phyloP scores from a whole-genome alignment of 2,797 vertebrate genomes.

The Otolemur crassicaudatus region DNA sequence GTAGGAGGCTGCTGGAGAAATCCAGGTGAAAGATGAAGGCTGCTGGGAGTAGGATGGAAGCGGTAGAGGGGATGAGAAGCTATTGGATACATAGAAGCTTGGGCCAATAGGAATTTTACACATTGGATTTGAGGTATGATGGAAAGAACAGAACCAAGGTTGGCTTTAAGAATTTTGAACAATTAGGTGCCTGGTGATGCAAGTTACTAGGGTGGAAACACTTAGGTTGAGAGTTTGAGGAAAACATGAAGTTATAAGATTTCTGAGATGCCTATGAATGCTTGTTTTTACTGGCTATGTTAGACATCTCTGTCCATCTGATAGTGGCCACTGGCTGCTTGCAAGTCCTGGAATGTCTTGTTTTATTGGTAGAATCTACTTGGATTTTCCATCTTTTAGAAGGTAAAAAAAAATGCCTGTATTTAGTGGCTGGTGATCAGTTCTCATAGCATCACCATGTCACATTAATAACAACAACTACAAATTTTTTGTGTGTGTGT shows the following conservation, averaged over 20 bases:
- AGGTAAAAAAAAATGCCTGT: not conserved
- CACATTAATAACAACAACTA: not conserved
- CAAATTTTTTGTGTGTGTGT: too few species aligned
- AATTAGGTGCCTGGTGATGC: not conserved
- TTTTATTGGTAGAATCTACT: not conserved
- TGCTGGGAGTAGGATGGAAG: not conserved
- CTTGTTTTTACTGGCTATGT: not conserved
- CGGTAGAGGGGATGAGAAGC: not conserved
- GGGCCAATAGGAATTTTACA: not conserved
- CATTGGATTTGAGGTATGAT: not conserved
- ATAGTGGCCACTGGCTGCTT: not conserved
- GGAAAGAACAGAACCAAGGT: not conserved
- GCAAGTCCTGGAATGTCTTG: not conserved
- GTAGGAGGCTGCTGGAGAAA: not conserved
- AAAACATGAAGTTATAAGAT: not conserved
- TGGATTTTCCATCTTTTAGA: not conserved
- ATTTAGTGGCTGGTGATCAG: not conserved
- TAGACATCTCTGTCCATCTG: not conserved
- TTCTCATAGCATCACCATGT: not conserved
- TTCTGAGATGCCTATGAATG: not conserved
- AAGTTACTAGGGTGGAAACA: not conserved
- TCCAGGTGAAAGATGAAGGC: not conserved
- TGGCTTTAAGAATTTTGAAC: not conserved
- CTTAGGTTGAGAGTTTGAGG: not conserved
- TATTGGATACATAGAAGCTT: not conserved